Conservation (phyloP, 2,888 invertebrate genomes). For the Agrotis ipsilon region DNA sequence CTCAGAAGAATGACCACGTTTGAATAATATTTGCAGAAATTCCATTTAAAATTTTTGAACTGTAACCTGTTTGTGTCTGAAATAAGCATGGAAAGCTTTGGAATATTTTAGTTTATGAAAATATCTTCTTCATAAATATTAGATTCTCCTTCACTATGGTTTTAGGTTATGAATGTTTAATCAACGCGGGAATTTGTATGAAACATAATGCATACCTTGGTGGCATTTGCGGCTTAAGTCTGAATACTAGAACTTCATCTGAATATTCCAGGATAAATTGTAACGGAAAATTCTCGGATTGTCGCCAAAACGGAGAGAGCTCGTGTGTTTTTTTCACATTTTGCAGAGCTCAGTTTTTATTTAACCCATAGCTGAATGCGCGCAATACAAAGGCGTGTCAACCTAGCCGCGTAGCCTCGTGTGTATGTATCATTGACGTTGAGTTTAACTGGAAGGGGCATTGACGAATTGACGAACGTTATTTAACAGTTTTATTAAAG, state of each 20-base stretch:
- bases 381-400: conserved; percentile 83
- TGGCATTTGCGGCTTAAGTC: conserved; percentile 9
- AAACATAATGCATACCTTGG: conserved; percentile 3
- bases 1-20: conserved; percentile 52
- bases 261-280: conserved; percentile 57
- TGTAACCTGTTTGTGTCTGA: conserved; percentile 42
- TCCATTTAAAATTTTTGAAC: conserved; percentile 46
- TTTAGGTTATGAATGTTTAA: conserved; percentile 42
- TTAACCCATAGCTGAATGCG: conserved; percentile 82
- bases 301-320: conserved; percentile 64
- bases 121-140: conserved; percentile 23
- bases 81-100: conserved; percentile 27
- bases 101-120: conserved; percentile 6
- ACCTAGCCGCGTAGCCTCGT: conserved; percentile 69
- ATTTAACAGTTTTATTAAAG: conserved; percentile 30
- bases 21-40: conserved; percentile 61
- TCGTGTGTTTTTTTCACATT: conserved; percentile 74
- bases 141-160: conserved; percentile 9
- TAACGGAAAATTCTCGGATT: conserved; percentile 63
- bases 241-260: conserved; percentile 47
- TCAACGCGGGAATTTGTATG: conserved; percentile 23
- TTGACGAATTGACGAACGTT: conserved; percentile 31
- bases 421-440: conserved; percentile 58
- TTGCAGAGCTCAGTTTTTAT: conserved; percentile 79
- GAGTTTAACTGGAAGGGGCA: conserved; percentile 60